Evolutionary conservation across 2,113 vertebrate genomes (phyloP), one percentile per base, ranked within the genome.

Genomic region (Bubo blakistoni): DNA sequence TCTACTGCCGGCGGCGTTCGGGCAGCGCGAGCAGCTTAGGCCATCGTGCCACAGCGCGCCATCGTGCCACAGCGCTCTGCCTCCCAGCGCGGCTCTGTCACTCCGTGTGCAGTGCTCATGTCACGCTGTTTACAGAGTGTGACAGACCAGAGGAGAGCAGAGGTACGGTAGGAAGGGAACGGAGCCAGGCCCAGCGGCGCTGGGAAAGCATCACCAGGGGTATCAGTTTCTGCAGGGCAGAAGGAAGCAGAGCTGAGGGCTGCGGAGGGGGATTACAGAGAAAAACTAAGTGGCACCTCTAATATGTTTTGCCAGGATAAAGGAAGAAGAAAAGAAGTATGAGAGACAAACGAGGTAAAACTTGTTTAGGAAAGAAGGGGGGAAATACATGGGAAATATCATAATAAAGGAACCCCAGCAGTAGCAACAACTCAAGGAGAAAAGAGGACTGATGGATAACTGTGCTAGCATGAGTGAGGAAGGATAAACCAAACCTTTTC

Each of bases 1-100:
- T 17, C 34, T 13, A 20, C 16, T 47, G 30, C 55, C 70, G 44
- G 12, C 0, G 0, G 44, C 1, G 1, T 4, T 42, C 0, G 1
- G 36, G 63, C 80, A 76, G 51, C 1, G 12, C 1, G 1, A 65
- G 63, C 51, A 51, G 25, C 66, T 40, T 5, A 0, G 63, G 73
- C 52, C 80, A 38, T 20, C 0, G 1, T 26, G 70, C 27, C 47
- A 49, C 52, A 21, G 51, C 8, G 57, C 57, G 73, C 52, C 80
- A 38, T 20, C 0, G 1, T 26, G 70, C 27, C 47, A 49, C 52
- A 21, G 51, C 8, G 57, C 57, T 85, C 29, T 91, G 84, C 66
- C 66, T 76, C 47, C 51, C 65, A 30, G 71, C 26, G 17, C 61
- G 12, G 73, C 61, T 70, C 63, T 47, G 44, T 44, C 62, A 54